Evolutionary conservation across 1,140 invertebrate genomes (phyloP), one percentile per base, ranked within the genome.

Genomic region (Drosophila mauritiana): DNA sequence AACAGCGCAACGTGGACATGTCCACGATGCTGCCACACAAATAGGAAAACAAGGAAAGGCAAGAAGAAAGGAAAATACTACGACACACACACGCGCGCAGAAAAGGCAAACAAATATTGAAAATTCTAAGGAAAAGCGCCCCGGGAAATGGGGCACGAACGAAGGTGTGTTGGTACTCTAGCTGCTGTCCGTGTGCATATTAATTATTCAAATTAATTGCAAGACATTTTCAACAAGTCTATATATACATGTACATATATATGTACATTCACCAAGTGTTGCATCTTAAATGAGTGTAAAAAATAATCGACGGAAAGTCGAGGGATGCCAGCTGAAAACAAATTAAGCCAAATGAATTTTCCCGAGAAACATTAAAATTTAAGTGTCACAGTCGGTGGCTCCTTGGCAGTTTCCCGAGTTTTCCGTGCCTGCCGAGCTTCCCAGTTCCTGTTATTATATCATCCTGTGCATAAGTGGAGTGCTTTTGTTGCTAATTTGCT

Each of bases 171-270:
- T 85, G 62, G 37, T 65, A 63, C 3, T 69, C 68, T 73, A 64
- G 53, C 61, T 36, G 36, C 31, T 67, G 56, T 45, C 46, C 45
- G 37, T 79, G 61, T 82, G 75, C 63, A 77, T 80, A 88, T 89
- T 88, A 89, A 88, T 88, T 89, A 89, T 89, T 89, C 63, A 83
- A 88, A 89, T 80, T 89, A 88, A 89, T 88, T 88, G 76, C 67
- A 73, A 64, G 56, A 58, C 55, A 77, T 77, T 77, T 59, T 86
- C 62, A 62, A 83, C 54, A 63, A 78, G 61, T 84, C 64, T 52
- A 72, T 72, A 45, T 68, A 64, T 39, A 34, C 8, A 43, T 10
- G 17, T 12, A 39, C 49, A 72, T 72, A 48, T 68, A 17, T 40
- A 64, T 27, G 34, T 7, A 43, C 8, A 10, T 17, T 52, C 53